Base-by-base conservation (phyloP, 2,888 invertebrate species). In the Phoronis australis region DNA sequence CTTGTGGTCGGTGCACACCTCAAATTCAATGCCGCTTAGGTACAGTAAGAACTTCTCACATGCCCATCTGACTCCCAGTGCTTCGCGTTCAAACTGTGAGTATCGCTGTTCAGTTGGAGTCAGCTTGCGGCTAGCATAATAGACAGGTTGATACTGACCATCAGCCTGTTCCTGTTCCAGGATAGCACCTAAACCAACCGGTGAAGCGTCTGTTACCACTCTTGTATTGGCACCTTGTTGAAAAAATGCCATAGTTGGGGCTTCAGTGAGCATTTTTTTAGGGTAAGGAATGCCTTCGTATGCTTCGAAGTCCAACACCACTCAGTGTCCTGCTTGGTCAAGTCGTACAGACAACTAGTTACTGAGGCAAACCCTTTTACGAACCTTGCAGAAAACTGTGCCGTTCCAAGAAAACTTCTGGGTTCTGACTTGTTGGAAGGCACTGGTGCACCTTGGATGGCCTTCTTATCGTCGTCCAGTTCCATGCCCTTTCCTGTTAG, bases 41-140 rank as follows among this genome's bases (percentile, higher is more conserved):
- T 57, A 65, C 35, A 59, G 22, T n/a, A 59, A 51, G 25, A 66
- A 61, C 2, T 60, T 50, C 42, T 66, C 63, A 51, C 60, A 61
- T 4, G 57, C 59, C 66, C 63, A 64, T 4, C 54, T 53, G 2
- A 58, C 15, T 4, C 48, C 41, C 5, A 58, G 42, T 3, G 55
- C 59, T 43, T 61, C 61, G 21, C 51, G 51, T 42, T 62, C 61
- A 15, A 54, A 60, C 40, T 60, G 61, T 1, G 52, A 57, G 37
- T 59, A 60, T 20, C 55, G 35, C 3, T 27, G n/a, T 42, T 54
- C 51, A n/a, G 31, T 31, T 26, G 12, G 18, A 24, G 51, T 51
- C 21, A 56, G 48, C 21, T 25, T 31, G 6, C 55, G 18, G 22
- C 57, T 53, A 2, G 53, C 58, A 45, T 62, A 59, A 1, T n/a